Conservation (phyloP, 2,797 vertebrate species). For the Pangasius krempfi region DNA sequence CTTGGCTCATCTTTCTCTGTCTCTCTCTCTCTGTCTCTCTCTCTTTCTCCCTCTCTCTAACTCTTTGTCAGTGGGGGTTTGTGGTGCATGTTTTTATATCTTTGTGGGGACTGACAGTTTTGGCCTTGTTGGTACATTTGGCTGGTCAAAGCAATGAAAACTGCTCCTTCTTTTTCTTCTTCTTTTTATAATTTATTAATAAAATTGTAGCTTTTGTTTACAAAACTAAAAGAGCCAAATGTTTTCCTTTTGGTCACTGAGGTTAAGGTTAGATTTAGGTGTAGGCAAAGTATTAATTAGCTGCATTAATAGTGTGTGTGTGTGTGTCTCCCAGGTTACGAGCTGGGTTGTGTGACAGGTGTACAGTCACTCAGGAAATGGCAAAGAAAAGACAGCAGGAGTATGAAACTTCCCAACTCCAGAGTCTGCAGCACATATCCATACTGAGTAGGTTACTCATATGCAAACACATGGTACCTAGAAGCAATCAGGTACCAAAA, state of each 20-base stretch:
- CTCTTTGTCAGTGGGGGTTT: not conserved
- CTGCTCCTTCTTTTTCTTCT: too few species aligned
- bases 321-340: conserved; percentile 77
- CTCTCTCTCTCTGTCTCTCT: not conserved
- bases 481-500: not conserved
- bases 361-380: conserved; percentile 93
- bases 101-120: too few species aligned
- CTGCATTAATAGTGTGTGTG: not conserved
- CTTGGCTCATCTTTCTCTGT: not conserved
- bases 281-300: not conserved
- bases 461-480: not conserved
- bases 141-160: too few species aligned
- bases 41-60: not conserved
- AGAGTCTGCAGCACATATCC: conserved; percentile 89
- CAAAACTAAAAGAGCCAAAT: too few species aligned
- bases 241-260: not conserved
- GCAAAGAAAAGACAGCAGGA: conserved; percentile 89
- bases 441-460: conserved; percentile 76
- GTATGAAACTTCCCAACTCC: conserved; percentile 84
- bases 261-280: not conserved
- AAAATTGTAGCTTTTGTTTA: too few species aligned
- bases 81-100: too few species aligned
- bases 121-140: too few species aligned
- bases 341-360: conserved; percentile 94
- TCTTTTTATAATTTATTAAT: too few species aligned